Percentiles rank a stretch among this genome's conserved stretches.
Evolutionary conservation across 2,888 invertebrate genomes (phyloP).

Genomic region (Epinotia nisella): DNA sequence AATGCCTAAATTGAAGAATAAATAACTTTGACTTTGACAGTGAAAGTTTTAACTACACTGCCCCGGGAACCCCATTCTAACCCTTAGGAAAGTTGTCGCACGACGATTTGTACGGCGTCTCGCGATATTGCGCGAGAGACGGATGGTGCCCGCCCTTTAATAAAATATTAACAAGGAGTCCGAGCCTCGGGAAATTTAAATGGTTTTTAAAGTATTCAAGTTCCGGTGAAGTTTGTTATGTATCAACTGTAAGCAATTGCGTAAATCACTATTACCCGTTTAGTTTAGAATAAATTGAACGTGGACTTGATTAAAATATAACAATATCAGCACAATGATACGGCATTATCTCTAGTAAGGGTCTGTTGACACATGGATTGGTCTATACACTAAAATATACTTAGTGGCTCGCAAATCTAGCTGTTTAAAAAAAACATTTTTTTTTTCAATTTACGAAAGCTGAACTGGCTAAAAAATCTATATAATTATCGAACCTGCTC

Average conservation of each 20-base stretch:
- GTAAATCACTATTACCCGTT: neutral
- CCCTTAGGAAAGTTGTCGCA: slow-evolving; percentile 47
- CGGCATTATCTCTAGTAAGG: too few relatives aligned
- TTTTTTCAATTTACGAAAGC: too few relatives aligned
- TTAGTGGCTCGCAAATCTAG: too few relatives aligned
- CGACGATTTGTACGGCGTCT: slow-evolving; percentile 72
- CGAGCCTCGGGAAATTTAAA: slow-evolving; percentile 25
- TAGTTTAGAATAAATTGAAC: neutral
- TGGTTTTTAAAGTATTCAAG: slow-evolving; percentile 5
- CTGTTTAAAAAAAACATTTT: too few relatives aligned
- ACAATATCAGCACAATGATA: too few relatives aligned
- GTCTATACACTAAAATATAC: too few relatives aligned
- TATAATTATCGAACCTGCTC: too few relatives aligned
- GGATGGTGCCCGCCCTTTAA: slow-evolving; percentile 69
- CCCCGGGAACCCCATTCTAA: slow-evolving; percentile 28
- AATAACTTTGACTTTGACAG: too few relatives aligned
- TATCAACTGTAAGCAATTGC: neutral
- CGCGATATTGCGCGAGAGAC: slow-evolving; percentile 73
- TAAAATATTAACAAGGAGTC: slow-evolving; percentile 69
- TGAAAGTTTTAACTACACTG: neutral
- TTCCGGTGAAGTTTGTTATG: neutral
- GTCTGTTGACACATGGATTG: too few relatives aligned
- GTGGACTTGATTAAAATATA: too few relatives aligned
- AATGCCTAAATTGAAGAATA: too few relatives aligned
- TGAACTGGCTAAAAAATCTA: too few relatives aligned